phyloP scores from a whole-genome alignment of 2,888 invertebrate genomes.

The Marasmarcha lunaedactyla region DNA sequence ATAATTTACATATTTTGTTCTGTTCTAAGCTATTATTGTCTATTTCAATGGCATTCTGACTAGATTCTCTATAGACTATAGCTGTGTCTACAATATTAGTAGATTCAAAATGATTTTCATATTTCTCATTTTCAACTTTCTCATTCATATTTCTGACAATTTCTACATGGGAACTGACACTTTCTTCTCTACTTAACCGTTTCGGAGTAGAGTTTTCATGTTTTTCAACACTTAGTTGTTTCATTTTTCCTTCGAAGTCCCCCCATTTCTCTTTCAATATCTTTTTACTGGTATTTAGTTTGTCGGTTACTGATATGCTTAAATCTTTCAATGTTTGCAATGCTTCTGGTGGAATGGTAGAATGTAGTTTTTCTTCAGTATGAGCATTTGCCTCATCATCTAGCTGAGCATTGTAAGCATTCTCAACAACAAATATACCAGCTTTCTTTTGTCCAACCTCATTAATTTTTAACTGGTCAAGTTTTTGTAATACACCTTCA shows the following conservation, averaged over 20 bases:
- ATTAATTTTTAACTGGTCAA: conserved; percentile 41
- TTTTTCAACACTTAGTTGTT: conserved; percentile 44
- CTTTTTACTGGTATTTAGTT: conserved; percentile 62
- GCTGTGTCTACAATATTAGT: conserved; percentile 19
- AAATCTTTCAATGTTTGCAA: conserved; percentile 65
- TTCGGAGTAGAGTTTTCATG: conserved; percentile 6
- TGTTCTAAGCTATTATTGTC: conserved; percentile 38
- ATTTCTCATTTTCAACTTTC: not conserved
- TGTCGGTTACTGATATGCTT: conserved; percentile 59
- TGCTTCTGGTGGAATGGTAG: conserved; percentile 46
- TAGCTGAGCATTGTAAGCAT: conserved; percentile 44
- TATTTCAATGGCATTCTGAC: conserved; percentile 50
- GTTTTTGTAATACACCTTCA: conserved; percentile 38
- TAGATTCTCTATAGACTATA: conserved; percentile 58
- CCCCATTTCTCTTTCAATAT: conserved; percentile 68
- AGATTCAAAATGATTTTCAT: not conserved
- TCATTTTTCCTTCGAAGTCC: conserved; percentile 60
- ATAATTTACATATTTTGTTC: conserved; percentile 40
- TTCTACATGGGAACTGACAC: not conserved
- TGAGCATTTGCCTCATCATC: conserved; percentile 26
- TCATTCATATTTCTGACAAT: not conserved
- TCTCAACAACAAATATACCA: conserved; percentile 70
- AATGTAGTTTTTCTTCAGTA: conserved; percentile 42
- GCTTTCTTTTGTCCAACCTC: conserved; percentile 59
- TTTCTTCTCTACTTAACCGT: too few relatives aligned